Conservation (phyloP, 2,113 vertebrate genomes). For the Regulus satrapa region DNA sequence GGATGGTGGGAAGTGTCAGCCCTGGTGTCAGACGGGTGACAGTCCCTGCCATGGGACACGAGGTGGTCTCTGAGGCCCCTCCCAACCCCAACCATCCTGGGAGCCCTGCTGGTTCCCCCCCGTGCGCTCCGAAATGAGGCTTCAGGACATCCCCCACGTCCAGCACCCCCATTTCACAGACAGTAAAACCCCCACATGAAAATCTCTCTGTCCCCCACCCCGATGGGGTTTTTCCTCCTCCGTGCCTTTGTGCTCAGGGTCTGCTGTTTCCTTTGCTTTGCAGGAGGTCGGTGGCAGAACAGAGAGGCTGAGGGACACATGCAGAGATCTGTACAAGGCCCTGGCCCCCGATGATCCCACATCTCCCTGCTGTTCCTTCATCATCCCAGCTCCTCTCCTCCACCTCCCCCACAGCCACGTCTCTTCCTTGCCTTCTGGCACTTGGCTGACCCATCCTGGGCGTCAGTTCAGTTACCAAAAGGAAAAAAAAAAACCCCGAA, state of each 20-base stretch:
- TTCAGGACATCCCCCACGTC: fast-evolving
- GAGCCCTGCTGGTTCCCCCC: background rate
- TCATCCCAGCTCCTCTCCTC: background rate
- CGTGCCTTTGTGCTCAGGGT: background rate
- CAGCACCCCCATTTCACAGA: background rate
- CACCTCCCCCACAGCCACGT: fast-evolving
- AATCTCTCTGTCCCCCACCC: background rate
- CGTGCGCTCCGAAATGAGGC: background rate
- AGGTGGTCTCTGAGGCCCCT: background rate
- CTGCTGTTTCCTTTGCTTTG: background rate
- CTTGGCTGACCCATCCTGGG: background rate
- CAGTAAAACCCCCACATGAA: background rate
- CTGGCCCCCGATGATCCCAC: fast-evolving
- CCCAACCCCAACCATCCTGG: background rate
- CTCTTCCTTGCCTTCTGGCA: background rate
- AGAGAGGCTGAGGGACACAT: fast-evolving
- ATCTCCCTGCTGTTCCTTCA: background rate
- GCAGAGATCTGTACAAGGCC: too few species aligned
- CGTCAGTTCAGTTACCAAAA: background rate
- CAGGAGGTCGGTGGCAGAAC: background rate
- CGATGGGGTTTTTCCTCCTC: fast-evolving
- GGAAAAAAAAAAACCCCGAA: background rate
- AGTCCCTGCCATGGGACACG: fast-evolving
- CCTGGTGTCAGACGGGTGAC: too few species aligned
- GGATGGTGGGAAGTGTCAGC: fast-evolving